Conservation (phyloP, 1,140 invertebrate species). For the Lysiphlebus fabarum region DNA sequence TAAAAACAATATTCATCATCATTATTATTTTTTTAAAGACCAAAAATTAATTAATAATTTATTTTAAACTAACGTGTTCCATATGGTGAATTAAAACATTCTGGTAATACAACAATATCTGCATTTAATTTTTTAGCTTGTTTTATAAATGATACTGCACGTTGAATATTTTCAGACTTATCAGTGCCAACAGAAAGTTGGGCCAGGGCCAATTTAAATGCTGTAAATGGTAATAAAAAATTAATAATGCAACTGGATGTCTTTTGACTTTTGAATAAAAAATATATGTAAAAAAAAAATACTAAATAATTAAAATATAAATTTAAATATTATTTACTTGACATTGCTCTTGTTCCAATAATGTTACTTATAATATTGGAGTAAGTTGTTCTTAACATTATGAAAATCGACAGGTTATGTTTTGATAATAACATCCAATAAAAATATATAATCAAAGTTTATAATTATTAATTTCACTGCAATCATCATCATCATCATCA, state of each 20-base stretch:
- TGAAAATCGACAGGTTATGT: slow-evolving; percentile 34
- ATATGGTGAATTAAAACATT: slow-evolving; percentile 94
- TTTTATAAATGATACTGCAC: slow-evolving; percentile 70
- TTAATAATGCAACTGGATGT: no score
- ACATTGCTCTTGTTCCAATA: slow-evolving; percentile 33
- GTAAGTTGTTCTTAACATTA: neutral
- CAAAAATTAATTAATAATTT: slow-evolving; percentile 21
- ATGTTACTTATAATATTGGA: slow-evolving; percentile 21
- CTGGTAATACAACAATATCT: slow-evolving; percentile 77
- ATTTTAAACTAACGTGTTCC: slow-evolving; percentile 67
- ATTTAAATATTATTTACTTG: slow-evolving; percentile 34
- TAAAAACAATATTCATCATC: no score
- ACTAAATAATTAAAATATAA: neutral
- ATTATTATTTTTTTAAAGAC: neutral
- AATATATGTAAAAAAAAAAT: neutral
- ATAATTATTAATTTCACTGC: neutral
- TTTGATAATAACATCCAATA: slow-evolving; percentile 1
- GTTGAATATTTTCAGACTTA: slow-evolving; percentile 72
- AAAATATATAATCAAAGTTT: neutral
- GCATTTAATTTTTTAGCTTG: slow-evolving; percentile 73
- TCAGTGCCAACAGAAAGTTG: slow-evolving; percentile 74
- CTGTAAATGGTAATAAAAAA: slow-evolving; percentile 29
- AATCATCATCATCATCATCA: neutral
- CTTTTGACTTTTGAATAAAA: no score
- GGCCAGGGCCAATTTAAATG: slow-evolving; percentile 68